A percentile compares a stretch with the other conserved stretches of the same genome.
These are phyloP conservation scores for Bathybates hornii DNA, from an alignment of 2,113 vertebrate species.

Conservation along the genomic window DNA sequence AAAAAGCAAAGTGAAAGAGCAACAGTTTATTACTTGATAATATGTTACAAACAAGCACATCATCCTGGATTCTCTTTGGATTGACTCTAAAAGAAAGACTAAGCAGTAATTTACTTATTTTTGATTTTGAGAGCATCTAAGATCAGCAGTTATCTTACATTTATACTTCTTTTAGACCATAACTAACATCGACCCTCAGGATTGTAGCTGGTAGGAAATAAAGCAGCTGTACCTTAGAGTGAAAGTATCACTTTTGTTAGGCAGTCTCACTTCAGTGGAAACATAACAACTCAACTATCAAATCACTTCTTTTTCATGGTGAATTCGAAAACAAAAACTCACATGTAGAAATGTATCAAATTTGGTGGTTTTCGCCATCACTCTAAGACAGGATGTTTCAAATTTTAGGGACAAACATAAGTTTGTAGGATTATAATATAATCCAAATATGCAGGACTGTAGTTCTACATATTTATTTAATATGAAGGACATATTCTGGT, in stretches of 20 bases:
- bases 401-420: neutral
- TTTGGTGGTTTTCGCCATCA: neutral
- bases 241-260: no score
- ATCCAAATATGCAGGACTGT: neutral
- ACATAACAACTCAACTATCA: neutral
- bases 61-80: neutral
- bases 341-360: neutral
- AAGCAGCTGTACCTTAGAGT: no score
- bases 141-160: neutral
- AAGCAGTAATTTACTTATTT: neutral
- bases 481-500: neutral
- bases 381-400: neutral
- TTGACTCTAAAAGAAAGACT: neutral
- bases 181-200: neutral
- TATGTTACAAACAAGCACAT: neutral
- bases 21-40: neutral
- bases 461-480: neutral
- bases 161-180: neutral
- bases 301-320: neutral
- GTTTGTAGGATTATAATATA: neutral
- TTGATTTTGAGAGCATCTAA: neutral
- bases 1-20: neutral
- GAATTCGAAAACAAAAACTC: neutral
- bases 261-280: no score
- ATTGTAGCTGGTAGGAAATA: no score